Evolutionary conservation across 2,888 invertebrate species (phyloP).

Genomic region (Spodoptera picta): DNA sequence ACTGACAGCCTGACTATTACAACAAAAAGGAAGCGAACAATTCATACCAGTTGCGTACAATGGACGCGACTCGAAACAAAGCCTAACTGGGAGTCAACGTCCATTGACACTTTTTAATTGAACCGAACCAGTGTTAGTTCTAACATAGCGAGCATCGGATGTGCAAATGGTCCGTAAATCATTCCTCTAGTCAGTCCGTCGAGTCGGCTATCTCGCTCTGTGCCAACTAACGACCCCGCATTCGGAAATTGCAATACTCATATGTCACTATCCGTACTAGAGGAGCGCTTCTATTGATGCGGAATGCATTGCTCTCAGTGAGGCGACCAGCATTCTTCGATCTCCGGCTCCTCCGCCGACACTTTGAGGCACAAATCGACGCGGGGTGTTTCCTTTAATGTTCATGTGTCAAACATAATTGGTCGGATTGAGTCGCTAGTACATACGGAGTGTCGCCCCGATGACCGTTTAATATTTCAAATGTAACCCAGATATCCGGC

Average conservation of each 20-base stretch:
- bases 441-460: conserved; percentile 60
- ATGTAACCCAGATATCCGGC: conserved; percentile 55
- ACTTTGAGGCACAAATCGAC: conserved; percentile 45
- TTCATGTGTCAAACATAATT: conserved; percentile 60
- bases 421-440: conserved; percentile 53
- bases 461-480: conserved; percentile 69
- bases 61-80: conserved; percentile 59
- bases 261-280: conserved; percentile 78
- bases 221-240: conserved; percentile 75
- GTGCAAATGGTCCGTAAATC: conserved; percentile 74
- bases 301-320: conserved; percentile 70
- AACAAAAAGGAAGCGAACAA: conserved; percentile 62
- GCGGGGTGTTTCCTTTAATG: conserved; percentile 51
- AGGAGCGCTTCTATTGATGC: conserved; percentile 76
- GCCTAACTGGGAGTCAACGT: conserved; percentile 63
- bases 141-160: conserved; percentile 67
- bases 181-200: conserved; percentile 67
- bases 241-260: conserved; percentile 85
- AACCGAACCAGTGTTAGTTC: conserved; percentile 60
- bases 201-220: conserved; percentile 67
- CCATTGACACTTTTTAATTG: conserved; percentile 73
- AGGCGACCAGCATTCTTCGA: conserved; percentile 65
- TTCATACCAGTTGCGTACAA: conserved; percentile 61
- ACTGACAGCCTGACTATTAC: conserved; percentile 28
- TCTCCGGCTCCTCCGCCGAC: conserved; percentile 55